Conservation (phyloP, 2,113 vertebrate species). For the Maccullochella peelii region DNA sequence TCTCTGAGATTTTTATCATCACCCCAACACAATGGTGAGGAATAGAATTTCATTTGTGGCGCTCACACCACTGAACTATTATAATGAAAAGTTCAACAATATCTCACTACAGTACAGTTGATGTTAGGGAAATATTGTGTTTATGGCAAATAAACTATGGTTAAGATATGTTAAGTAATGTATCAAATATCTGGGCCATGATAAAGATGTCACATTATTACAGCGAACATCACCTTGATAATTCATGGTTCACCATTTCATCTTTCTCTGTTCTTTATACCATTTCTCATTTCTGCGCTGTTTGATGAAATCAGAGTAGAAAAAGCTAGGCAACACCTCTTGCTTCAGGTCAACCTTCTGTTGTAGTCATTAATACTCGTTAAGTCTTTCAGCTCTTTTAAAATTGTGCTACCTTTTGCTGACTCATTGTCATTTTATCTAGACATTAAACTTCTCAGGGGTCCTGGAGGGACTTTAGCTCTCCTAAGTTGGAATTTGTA, state of each 20-base stretch:
- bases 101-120: neutral
- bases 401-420: conserved; percentile 32
- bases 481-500: conserved; percentile 62
- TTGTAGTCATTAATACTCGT: conserved; percentile 23
- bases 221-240: neutral
- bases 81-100: neutral
- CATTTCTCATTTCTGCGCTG: neutral
- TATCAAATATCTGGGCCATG: conserved; percentile 1
- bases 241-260: neutral
- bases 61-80: neutral
- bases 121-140: neutral
- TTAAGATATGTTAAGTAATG: neutral
- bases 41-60: neutral
- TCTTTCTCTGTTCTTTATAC: neutral
- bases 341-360: conserved; percentile 18
- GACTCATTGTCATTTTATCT: conserved; percentile 54
- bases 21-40: neutral
- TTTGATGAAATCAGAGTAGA: neutral
- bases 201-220: conserved; percentile 14
- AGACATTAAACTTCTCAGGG: conserved; percentile 44
- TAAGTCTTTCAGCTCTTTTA: conserved; percentile 26
- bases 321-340: neutral
- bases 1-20: neutral
- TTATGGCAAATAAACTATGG: neutral
- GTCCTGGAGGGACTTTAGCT: conserved; percentile 46